Evolutionary conservation across 2,113 vertebrate genomes (phyloP), one percentile per base, ranked within the genome.

Genomic region (Chamaea fasciata): DNA sequence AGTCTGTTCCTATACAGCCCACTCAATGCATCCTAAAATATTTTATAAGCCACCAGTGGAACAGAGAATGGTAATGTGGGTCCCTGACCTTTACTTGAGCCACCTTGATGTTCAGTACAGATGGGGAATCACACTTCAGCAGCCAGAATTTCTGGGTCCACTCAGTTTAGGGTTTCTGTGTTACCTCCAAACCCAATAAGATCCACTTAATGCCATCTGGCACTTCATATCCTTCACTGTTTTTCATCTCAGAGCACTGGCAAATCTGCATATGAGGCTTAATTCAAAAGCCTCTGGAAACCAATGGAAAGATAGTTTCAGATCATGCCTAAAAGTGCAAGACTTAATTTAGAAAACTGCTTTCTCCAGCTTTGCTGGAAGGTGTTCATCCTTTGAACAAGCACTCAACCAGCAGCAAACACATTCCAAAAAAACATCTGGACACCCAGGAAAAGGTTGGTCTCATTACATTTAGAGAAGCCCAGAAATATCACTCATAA

Each of bases 1-100:
- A 94, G 83, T 33, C 83, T 95, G 88, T 65, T 95, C 77, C 63
- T 73, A 94, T 41, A 81, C 92, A 94, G 90, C 95, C 94, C 94
- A 96, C 94, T 94, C 95, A 84, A 7, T 50, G 76, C 83, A 89
- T 94, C 95, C 90, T 79, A 94, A 95, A 93, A 95, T 95, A 97
- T 86, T 96, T 96, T 90, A 92, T 89, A 93, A 95, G 86, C 80
- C 88, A 75, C 33, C 65, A 87, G 93, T 86, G 83, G 73, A 93
- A 90, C 53, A 84, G 49, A 39, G 62, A 71, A 91, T 35, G 33
- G 30, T 53, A 71, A 75, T 57, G 37, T 62, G 57, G 94, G 93
- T 95, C 88, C 65, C 77, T 94, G 88, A 92, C 88, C 95, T 94
- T 95, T 94, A 93, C 49, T 42, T 89, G 57, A 97, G 90, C 35